These are phyloP conservation scores for Bombus waltoni DNA, from an alignment of 1,140 invertebrate species.

Conservation along the genomic window DNA sequence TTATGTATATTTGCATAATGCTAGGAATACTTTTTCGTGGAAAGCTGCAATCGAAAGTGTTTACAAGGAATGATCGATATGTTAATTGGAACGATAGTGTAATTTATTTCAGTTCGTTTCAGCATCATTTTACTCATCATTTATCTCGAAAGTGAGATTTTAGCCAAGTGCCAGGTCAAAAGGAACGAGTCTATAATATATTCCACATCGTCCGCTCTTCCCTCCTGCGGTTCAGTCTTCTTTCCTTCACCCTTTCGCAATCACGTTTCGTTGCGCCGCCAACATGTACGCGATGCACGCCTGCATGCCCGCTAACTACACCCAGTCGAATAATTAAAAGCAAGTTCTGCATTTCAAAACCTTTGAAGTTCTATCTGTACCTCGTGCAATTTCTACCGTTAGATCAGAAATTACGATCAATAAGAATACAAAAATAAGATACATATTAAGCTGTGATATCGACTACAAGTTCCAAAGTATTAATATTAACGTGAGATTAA, in stretches of 20 bases:
- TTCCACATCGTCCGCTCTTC: slow-evolving; percentile 60
- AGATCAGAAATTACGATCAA: background rate
- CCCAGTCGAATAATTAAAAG: slow-evolving; percentile 67
- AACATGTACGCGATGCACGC: background rate
- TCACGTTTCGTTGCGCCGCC: slow-evolving; percentile 36
- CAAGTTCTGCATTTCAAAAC: slow-evolving; percentile 51
- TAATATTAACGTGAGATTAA: background rate
- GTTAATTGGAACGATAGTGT: slow-evolving; percentile 9
- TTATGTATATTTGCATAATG: background rate
- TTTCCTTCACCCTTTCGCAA: slow-evolving; percentile 15
- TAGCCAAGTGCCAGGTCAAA: slow-evolving; percentile 53
- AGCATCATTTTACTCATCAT: slow-evolving; percentile 56
- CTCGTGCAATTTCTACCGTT: background rate
- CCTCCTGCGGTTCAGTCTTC: slow-evolving; percentile 50
- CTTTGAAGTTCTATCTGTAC: background rate
- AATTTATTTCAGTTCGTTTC: slow-evolving; percentile 40
- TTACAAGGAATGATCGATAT: background rate
- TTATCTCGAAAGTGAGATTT: slow-evolving; percentile 61
- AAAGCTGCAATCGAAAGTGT: background rate
- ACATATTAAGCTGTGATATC: background rate
- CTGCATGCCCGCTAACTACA: slow-evolving; percentile 42
- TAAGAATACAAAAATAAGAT: background rate
- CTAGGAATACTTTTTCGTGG: background rate
- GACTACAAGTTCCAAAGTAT: background rate
- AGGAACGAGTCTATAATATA: slow-evolving; percentile 73